phyloP scores from a whole-genome alignment of 2,113 vertebrate genomes.

The Laterallus jamaicensis region DNA sequence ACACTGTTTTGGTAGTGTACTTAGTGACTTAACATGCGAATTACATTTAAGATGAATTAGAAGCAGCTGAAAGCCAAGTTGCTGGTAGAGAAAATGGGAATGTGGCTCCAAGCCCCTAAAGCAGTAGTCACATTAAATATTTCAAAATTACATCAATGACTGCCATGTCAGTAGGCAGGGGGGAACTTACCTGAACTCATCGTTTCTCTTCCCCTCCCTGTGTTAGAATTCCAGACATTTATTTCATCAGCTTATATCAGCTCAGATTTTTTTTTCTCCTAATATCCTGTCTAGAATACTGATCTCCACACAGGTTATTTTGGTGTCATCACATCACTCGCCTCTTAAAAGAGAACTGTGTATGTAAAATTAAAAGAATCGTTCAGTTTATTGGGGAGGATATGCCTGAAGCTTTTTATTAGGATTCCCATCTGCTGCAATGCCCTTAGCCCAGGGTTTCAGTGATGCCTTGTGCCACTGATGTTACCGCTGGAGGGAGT shows the following conservation, averaged over 20 bases:
- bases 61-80: constrained; percentile 6
- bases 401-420: constrained; percentile 50
- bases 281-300: constrained; percentile 12
- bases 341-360: constrained; percentile 61
- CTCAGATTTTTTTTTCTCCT: not conserved
- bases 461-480: constrained; percentile 68
- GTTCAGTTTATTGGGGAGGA: constrained; percentile 66
- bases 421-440: constrained; percentile 53
- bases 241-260: not conserved
- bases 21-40: not conserved
- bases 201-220: not conserved
- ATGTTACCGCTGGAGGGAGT: constrained; percentile 43
- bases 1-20: not conserved
- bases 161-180: not conserved
- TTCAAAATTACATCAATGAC: not conserved
- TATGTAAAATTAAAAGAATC: constrained; percentile 71
- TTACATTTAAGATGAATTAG: not conserved
- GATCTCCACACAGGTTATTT: constrained; percentile 48
- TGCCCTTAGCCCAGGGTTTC: constrained; percentile 68
- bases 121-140: constrained; percentile 43
- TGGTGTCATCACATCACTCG: constrained; percentile 71
- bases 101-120: constrained; percentile 23
- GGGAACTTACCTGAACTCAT: not conserved
- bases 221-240: not conserved
- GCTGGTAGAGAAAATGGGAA: not conserved